Evolutionary conservation across 2,888 invertebrate species (phyloP), one percentile per base, ranked within the genome.

Genomic region (Andrena dorsata): DNA sequence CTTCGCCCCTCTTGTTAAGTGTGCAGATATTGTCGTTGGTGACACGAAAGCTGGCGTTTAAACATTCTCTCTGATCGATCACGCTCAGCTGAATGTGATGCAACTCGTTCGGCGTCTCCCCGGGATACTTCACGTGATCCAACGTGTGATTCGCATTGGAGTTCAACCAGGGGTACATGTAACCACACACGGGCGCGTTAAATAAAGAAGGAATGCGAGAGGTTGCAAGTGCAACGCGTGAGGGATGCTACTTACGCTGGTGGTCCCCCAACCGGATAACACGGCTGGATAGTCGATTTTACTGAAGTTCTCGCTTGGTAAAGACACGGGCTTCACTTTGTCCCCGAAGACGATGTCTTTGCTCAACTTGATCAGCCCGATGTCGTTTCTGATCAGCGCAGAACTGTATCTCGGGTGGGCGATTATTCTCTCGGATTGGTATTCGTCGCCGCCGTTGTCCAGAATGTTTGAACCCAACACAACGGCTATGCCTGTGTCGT

Each of bases 1-100:
- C 96, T 93, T 96, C 95, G 0, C 96, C 96, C 61, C 91, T 90
- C 88, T 94, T 95, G 41, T 95, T 95, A 20, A 95, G 92, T 0
- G 96, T 95, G 88, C 96, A 96, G 85, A 96, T 95, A 90, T 96
- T 95, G 0, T 94, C 91, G 4, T 94, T 94, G 84, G 92, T 94
- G 0, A 96, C 94, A 0, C 94, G 94, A 85, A 95, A 94, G 83
- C 95, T 94, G 10, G 89, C 83, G 20, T 73, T 90, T 88, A 94
- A 94, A 66, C 94, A 93, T 4, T 91, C 85, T 80, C 94, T 94
- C 88, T 96, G 96, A 8, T 92, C 90, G 32, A 94, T 94, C 28
- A 95, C 94, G 72, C 94, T 95, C 20, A 96, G 89, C 0, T 94
- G 92, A 72, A 96, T 95, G 90, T 94, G 94, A 87, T 96, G 96